Evolutionary conservation across 2,797 vertebrate genomes (phyloP), one percentile per base, ranked within the genome.

Genomic region (Brachymystax lenok): DNA sequence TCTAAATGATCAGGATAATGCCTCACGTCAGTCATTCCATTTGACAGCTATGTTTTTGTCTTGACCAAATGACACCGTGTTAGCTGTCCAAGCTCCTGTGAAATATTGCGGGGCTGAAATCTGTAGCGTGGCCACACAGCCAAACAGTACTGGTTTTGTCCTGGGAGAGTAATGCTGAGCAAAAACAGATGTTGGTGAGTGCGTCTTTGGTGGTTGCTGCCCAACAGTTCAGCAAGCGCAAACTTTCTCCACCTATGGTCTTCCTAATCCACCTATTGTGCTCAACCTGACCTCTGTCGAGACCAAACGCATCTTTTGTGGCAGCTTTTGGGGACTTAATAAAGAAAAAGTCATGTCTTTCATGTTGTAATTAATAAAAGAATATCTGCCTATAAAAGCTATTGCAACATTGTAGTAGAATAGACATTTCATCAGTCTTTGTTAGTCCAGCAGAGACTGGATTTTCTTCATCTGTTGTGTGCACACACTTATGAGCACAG

Each of bases 401-500:
- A 61, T 17, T 71, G 10, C 24, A 40, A 33, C 2, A 21, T 50
- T 19, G 64, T 78, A 66, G 69, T 73, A 70, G 77, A 75, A 51
- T 28, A 74, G 28, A 72, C 75, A 69, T 82, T 77, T 71, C 80
- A 72, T 85, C 74, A 67, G 21, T 50, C 8, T 69, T 76, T 56
- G 51, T 24, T 69, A 56, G 68, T 73, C 76, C 82, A 73, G 71
- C 75, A 80, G 78, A 69, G 40, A 81, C 68, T 82, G 77, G 74
- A 35, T 68, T 68, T 35, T 30, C 27, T 24, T 4, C 14, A 64
- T 69, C 1, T 46, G 35, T 76, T 74, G 79, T 73, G 69, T 82
- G 77, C 66, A 69, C 80, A 82, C 74, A 71, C 84, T 86, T 86
- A 88, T 54, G 76, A 81, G 59, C 84, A 80, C 83, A 88, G 79